A percentile compares a stretch with the other conserved stretches of the same genome.
phyloP scores from a whole-genome alignment of 2,888 invertebrate species.

The Hirtodrosophila alboralis region DNA sequence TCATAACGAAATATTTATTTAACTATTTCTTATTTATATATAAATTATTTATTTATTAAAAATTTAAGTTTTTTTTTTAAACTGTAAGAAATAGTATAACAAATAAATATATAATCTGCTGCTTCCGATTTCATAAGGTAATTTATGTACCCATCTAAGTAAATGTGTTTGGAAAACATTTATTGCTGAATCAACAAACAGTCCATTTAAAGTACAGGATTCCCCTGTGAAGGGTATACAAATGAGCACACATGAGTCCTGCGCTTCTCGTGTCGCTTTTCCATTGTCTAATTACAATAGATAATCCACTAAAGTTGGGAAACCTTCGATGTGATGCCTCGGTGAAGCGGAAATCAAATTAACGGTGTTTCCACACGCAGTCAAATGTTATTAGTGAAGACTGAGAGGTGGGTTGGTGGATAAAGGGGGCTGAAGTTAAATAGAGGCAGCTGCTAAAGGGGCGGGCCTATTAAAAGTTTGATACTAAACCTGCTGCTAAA shows the following conservation, averaged over 20 bases:
- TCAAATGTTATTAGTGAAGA: conserved; percentile 46
- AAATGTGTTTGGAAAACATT: too few species aligned
- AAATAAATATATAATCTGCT: too few species aligned
- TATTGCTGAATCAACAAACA: too few species aligned
- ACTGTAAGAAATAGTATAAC: too few species aligned
- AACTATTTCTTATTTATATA: too few species aligned
- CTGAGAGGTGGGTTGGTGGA: neutral
- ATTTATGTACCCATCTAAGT: too few species aligned
- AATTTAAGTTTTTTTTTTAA: too few species aligned
- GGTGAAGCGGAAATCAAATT: conserved; percentile 59
- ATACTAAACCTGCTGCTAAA: conserved; percentile 38
- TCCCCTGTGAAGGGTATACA: neutral
- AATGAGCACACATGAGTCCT: neutral
- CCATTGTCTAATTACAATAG: conserved; percentile 60
- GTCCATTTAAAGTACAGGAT: too few species aligned
- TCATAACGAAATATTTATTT: too few species aligned
- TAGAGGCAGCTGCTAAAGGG: conserved; percentile 26
- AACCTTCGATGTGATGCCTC: conserved; percentile 28
- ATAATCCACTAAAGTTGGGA: conserved; percentile 53
- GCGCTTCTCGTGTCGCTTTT: conserved; percentile 7
- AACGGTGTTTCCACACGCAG: conserved; percentile 41
- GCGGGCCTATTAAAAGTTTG: conserved; percentile 53
- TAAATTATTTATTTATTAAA: too few species aligned
- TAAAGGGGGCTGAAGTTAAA: conserved; percentile 6
- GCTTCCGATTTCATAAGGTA: too few species aligned